Base-by-base conservation (phyloP, 1,140 invertebrate species). In the Drosophila quadrilineata region DNA sequence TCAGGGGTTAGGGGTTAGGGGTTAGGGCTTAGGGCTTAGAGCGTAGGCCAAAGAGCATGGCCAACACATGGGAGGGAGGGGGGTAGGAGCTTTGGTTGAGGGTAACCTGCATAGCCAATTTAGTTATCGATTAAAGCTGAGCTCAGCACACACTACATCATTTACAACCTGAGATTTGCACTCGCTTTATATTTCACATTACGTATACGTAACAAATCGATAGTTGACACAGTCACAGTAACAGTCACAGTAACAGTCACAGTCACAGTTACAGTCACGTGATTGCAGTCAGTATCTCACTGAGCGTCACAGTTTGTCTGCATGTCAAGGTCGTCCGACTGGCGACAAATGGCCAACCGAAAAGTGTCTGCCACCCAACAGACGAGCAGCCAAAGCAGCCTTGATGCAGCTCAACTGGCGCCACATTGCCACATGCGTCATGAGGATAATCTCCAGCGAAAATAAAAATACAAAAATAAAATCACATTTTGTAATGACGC, bases 191-290 rank as follows among this genome's bases (percentile, higher is more conserved):
- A 0, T 35, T 35, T 4, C 33, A 8, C 53, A 74, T 72, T 72
- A 63, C 58, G 71, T 82, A 62, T 69, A 76, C 73, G 69, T 28
- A 45, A 45, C 21, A 56, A 82, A 82, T 82, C 77, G 64, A 82
- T 82, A 69, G 58, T 60, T 76, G 76, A 59, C 71, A 75, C 48
- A 38, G 56, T 36, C 60, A 43, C 36, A 46, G 63, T 21, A 10
- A 40, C 24, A 28, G 52, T 26, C 17, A 19, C 16, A 17, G 36
- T 35, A 26, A 40, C 24, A 21, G 9, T 38, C 29, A 75, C 48
- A 38, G 56, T 36, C 60, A 43, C 36, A 46, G 63, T 21, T n/a
- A 40, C 24, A 28, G 52, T 26, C 17, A 19, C 16, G 17, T n/a
- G n/a, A 31, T 35, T 31, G 46, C 24, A 21, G 9, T 38, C 29